These are phyloP conservation scores for Genyomyrus donnyi DNA, from an alignment of 2,113 vertebrate genomes.

Conservation along the genomic window DNA sequence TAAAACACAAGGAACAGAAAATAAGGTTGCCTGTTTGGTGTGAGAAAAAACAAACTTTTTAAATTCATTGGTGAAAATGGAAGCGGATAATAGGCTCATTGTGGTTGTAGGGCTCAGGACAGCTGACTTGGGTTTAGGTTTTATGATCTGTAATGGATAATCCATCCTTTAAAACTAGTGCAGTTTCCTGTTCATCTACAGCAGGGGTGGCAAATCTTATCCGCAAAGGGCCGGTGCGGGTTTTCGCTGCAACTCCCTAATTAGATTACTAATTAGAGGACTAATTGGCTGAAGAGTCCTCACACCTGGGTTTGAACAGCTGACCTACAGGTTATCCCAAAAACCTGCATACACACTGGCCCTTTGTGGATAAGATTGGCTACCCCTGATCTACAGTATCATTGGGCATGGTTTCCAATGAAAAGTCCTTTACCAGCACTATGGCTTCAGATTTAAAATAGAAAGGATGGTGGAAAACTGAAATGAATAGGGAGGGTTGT, in stretches of 20 bases:
- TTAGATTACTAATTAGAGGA: too few relatives aligned
- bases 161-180: neutral
- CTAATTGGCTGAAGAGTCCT: too few relatives aligned
- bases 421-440: neutral
- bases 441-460: neutral
- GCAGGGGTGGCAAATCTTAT: too few relatives aligned
- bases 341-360: too few relatives aligned
- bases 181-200: neutral
- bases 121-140: neutral
- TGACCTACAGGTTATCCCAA: too few relatives aligned
- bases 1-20: neutral
- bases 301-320: too few relatives aligned
- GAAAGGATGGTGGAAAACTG: neutral
- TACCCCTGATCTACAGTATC: neutral
- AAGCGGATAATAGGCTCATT: neutral
- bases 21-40: neutral
- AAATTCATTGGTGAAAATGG: neutral
- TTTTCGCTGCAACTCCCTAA: too few relatives aligned
- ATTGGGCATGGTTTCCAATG: neutral
- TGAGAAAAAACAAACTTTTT: neutral
- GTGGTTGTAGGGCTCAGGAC: neutral
- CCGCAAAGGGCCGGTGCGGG: too few relatives aligned
- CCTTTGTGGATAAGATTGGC: too few relatives aligned
- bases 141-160: neutral
- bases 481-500: neutral